Percentiles rank a stretch among this genome's conserved stretches.
These are phyloP conservation scores for Cyclargus thomasi DNA, from an alignment of 1,140 invertebrate genomes.

Conservation along the genomic window DNA sequence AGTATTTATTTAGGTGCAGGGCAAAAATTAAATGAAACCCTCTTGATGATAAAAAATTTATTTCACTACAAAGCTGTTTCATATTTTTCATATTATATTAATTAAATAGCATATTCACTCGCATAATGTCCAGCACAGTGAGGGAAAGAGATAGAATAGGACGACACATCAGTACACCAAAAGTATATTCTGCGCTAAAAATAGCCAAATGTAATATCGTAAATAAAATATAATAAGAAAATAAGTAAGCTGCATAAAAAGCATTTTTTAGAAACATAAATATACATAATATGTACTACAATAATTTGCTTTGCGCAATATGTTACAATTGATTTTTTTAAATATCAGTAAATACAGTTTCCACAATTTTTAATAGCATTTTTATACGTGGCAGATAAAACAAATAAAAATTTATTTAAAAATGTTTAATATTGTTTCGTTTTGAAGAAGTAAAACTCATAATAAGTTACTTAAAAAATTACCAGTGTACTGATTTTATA, in stretches of 20 bases:
- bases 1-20: constrained; percentile 65
- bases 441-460: too few species aligned
- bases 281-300: too few species aligned
- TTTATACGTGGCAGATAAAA: too few species aligned
- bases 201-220: neutral
- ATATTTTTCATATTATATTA: constrained; percentile 35
- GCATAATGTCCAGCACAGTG: constrained; percentile 13
- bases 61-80: constrained; percentile 38
- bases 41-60: constrained; percentile 54
- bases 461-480: constrained; percentile 5
- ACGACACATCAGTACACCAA: constrained; percentile 31
- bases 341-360: too few species aligned
- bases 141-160: constrained; percentile 23
- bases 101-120: constrained; percentile 24
- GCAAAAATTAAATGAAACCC: constrained; percentile 69
- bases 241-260: too few species aligned
- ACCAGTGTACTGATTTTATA: constrained; percentile 37
- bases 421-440: too few species aligned
- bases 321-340: too few species aligned
- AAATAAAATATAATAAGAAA: neutral
- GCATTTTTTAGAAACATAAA: too few species aligned
- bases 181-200: neutral
- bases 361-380: too few species aligned
- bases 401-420: too few species aligned
- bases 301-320: too few species aligned